Evolutionary conservation across 2,888 invertebrate species (phyloP), one percentile per base, ranked within the genome.

Genomic region (Drosophila demipolita): DNA sequence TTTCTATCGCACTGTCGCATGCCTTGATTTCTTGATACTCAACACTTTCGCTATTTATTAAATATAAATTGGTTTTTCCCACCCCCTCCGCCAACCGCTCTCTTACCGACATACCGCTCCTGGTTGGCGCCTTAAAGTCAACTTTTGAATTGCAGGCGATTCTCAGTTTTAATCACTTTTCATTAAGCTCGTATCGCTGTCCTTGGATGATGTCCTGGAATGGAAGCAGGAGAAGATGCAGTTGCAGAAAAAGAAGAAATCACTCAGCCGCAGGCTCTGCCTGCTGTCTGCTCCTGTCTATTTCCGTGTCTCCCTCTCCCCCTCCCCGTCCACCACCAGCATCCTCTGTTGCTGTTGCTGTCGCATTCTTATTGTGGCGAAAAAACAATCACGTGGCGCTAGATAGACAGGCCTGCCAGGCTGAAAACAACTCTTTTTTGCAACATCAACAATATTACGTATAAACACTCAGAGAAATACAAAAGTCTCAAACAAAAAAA

Each of bases 31-130:
- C 38, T 38, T 73, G 26, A 66, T 75, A 36, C 62, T 72, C 90
- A 89, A 89, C 90, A 89, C 88, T 89, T 85, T 87, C 83, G 80
- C 86, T 83, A 86, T 85, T 89, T 84, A 79, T 82, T 75, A 81
- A 62, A 76, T 77, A 87, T 70, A 87, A 89, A 87, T 84, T 89
- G 89, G 72, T 82, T 64, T 26, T 33, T 26, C 2, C 15, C 17
- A 17, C 54, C 1, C 5, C 53, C 4, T 1, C 23, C 40, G 2
- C 42, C 20, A 20, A 12, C 20, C 33, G 33, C 12, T 6, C 8
- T 0, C n/a, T 8, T 17, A 2, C 26, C 15, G 0, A 1, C 49
- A 17, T 9, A 20, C 12, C 12, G 4, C 35, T 45, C 3, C 20
- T 66, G 26, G 52, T 36, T 38, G 20, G n/a, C 52, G 50, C 49